A percentile compares a stretch with the other conserved stretches of the same genome.
phyloP scores from a whole-genome alignment of 2,888 invertebrate genomes.

The Melieria crassipennis region DNA sequence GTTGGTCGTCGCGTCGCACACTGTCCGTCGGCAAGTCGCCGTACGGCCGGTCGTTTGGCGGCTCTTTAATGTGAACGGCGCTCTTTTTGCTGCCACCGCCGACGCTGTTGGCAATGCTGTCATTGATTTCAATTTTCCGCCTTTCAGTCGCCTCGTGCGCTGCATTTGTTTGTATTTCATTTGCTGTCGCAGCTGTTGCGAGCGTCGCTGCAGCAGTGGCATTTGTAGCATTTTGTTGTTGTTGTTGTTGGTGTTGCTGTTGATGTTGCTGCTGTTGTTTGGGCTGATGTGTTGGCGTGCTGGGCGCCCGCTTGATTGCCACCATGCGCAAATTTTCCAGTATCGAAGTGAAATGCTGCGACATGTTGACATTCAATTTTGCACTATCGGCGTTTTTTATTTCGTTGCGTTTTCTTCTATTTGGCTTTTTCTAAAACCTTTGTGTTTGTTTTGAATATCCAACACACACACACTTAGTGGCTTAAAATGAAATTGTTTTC shows the following conservation, averaged over 20 bases:
- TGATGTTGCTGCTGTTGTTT: slow-evolving; percentile 38
- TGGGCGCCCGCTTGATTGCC: slow-evolving; percentile 53
- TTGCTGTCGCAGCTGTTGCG: slow-evolving; percentile 30
- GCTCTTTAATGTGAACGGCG: slow-evolving; percentile 45
- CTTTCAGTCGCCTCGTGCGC: slow-evolving; percentile 20
- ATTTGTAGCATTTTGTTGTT: slow-evolving; percentile 21
- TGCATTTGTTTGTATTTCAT: slow-evolving; percentile 36
- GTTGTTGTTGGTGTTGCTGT: slow-evolving; percentile 35
- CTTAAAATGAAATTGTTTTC: not conserved
- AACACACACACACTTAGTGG: too few species aligned
- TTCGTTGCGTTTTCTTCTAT: not conserved
- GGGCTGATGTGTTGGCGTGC: slow-evolving; percentile 44
- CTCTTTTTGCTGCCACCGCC: slow-evolving; percentile 41
- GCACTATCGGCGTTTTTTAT: slow-evolving; percentile 16
- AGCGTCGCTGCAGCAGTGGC: not conserved
- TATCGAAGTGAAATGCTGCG: slow-evolving; percentile 62
- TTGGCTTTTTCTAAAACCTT: slow-evolving; percentile 11
- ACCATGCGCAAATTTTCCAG: slow-evolving; percentile 63
- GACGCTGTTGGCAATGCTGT: slow-evolving; percentile 24
- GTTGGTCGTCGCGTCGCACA: not conserved
- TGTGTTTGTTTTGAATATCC: not conserved
- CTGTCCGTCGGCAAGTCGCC: not conserved
- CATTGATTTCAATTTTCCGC: slow-evolving; percentile 30
- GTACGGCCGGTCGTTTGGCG: slow-evolving; percentile 24
- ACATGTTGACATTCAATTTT: slow-evolving; percentile 53